phyloP scores from a whole-genome alignment of 2,888 invertebrate species.

The Hartigia nigra region DNA sequence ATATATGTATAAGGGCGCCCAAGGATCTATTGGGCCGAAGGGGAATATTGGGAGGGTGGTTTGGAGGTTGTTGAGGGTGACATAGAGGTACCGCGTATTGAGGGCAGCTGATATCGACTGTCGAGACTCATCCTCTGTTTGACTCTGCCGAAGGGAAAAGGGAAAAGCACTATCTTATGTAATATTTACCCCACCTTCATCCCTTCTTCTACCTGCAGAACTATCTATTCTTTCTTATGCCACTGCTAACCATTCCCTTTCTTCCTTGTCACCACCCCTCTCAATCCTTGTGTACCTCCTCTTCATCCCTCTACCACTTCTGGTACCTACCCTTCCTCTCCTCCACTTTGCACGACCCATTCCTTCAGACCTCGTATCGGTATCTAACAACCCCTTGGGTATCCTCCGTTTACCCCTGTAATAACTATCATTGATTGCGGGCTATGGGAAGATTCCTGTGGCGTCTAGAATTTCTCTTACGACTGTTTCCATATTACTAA shows the following conservation, averaged over 20 bases:
- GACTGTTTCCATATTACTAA: not conserved
- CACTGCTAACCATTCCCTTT: constrained; percentile 24
- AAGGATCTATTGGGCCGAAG: constrained; percentile 9
- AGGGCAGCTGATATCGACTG: constrained; percentile 55
- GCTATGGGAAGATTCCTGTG: constrained; percentile 22
- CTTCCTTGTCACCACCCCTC: constrained; percentile 13
- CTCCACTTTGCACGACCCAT: constrained; percentile 30
- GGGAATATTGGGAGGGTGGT: constrained; percentile 25
- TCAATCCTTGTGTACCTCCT: constrained; percentile 6
- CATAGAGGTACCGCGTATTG: constrained; percentile 36
- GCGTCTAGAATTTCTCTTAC: not conserved
- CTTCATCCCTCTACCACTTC: not conserved
- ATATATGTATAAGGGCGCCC: not conserved
- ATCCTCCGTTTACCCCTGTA: constrained; percentile 45
- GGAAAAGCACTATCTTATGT: constrained; percentile 53
- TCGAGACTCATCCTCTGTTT: constrained; percentile 43
- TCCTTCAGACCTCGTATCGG: constrained; percentile 33
- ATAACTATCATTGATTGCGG: constrained; percentile 46
- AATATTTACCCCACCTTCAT: constrained; percentile 49
- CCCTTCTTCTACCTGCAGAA: not conserved
- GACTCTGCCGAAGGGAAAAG: constrained; percentile 46
- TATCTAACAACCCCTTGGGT: constrained; percentile 45
- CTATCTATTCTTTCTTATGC: constrained; percentile 30
- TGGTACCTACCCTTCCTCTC: constrained; percentile 1
- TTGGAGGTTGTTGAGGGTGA: constrained; percentile 12